phyloP scores from a whole-genome alignment of 2,113 vertebrate species.

The Hippocampus comes region DNA sequence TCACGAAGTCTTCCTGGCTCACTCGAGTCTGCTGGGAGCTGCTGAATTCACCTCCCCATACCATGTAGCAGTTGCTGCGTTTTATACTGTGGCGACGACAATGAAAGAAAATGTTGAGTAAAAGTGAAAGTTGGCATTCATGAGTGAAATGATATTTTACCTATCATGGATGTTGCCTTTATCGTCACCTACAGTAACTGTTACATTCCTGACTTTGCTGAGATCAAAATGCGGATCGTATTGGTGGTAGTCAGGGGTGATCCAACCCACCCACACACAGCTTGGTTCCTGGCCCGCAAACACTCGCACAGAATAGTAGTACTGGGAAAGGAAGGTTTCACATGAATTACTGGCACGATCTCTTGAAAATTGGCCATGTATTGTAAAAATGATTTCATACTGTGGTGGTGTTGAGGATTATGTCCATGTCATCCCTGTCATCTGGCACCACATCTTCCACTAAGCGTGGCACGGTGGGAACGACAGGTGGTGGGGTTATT shows the following conservation, averaged over 20 bases:
- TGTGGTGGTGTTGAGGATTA: constrained; percentile 89
- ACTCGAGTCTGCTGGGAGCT: constrained; percentile 85
- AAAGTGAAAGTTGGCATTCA: background rate
- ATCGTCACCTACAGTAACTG: constrained; percentile 87
- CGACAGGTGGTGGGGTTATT: constrained; percentile 77
- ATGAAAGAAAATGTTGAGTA: background rate
- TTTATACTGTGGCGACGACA: constrained; percentile 77
- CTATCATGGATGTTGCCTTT: constrained; percentile 90
- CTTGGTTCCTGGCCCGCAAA: constrained; percentile 87
- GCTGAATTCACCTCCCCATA: constrained; percentile 89
- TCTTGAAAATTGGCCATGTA: background rate
- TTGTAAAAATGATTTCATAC: constrained; percentile 56
- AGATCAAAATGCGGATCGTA: constrained; percentile 85
- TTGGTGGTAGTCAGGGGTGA: constrained; percentile 90
- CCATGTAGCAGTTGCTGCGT: constrained; percentile 94
- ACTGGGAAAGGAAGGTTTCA: constrained; percentile 63
- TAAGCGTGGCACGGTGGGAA: constrained; percentile 81
- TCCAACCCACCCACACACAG: constrained; percentile 88
- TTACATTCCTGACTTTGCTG: constrained; percentile 84
- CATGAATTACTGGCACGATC: background rate
- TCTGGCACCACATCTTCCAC: constrained; percentile 86
- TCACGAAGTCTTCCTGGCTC: constrained; percentile 85
- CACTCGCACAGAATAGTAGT: constrained; percentile 87
- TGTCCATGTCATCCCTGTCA: constrained; percentile 84
- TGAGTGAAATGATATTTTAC: constrained; percentile 44